These are phyloP conservation scores for Prunella himalayana DNA, from an alignment of 2,113 vertebrate genomes.

Conservation along the genomic window DNA sequence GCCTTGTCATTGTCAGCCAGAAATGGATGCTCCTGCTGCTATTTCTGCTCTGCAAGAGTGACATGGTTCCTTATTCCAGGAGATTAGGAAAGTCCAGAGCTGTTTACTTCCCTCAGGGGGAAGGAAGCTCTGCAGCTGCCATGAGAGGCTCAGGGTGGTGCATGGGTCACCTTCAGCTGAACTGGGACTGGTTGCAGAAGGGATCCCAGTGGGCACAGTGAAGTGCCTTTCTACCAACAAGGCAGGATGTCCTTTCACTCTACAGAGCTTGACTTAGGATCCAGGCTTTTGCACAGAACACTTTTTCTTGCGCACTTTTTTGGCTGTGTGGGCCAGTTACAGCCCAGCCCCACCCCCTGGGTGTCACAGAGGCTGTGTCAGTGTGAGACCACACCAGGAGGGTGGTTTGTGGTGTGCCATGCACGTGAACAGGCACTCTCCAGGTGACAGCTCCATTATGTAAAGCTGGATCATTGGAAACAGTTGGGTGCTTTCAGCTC, in stretches of 20 bases:
- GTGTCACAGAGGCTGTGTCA: not conserved
- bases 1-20: not conserved
- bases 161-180: not conserved
- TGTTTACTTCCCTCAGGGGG: not conserved
- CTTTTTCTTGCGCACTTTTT: not conserved
- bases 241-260: not conserved
- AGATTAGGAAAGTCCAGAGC: not conserved
- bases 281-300: not conserved
- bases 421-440: not conserved
- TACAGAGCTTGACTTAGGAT: not conserved
- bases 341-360: accelerated
- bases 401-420: not conserved
- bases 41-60: not conserved
- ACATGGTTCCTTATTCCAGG: not conserved
- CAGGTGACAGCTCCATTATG: not conserved
- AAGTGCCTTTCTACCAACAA: not conserved
- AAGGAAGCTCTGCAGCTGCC: not conserved
- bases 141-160: not conserved
- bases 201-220: not conserved
- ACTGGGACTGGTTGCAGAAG: not conserved
- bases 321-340: too few relatives aligned
- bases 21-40: not conserved
- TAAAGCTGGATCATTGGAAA: not conserved
- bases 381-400: not conserved
- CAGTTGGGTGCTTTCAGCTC: not conserved